phyloP scores from a whole-genome alignment of 2,113 vertebrate species.

The Felis catus region DNA sequence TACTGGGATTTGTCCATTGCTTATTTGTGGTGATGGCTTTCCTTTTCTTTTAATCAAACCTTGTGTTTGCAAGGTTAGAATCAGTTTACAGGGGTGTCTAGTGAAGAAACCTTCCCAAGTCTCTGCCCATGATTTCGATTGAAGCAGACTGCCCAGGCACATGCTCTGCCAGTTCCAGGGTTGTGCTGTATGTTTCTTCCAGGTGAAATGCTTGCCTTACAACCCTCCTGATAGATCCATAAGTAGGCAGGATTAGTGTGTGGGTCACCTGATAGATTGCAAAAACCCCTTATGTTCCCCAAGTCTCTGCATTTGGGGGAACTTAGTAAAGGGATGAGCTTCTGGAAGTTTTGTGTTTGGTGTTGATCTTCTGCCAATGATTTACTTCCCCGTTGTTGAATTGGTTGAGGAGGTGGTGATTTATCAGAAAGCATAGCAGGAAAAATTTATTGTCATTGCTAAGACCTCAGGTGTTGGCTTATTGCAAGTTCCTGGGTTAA shows the following conservation, averaged over 20 bases:
- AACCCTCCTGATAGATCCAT: not conserved
- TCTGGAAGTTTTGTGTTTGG: not conserved
- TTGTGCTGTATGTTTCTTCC: not conserved
- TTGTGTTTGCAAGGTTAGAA: not conserved
- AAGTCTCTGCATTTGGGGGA: not conserved
- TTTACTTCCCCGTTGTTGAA: slow-evolving; percentile 45
- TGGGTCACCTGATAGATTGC: not conserved
- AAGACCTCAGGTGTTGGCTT: not conserved
- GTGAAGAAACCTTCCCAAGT: not conserved
- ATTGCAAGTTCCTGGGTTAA: slow-evolving; percentile 16
- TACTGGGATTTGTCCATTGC: not conserved
- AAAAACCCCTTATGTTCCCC: not conserved
- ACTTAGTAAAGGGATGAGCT: slow-evolving; percentile 52
- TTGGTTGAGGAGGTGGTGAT: slow-evolving; percentile 16
- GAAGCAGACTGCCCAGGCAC: not conserved
- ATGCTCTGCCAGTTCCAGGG: not conserved
- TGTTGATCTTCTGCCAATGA: slow-evolving; percentile 46
- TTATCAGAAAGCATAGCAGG: slow-evolving; percentile 58
- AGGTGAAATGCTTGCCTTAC: not conserved
- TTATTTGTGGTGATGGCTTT: not conserved
- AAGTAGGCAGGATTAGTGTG: not conserved
- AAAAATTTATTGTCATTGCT: slow-evolving; percentile 45
- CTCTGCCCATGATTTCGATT: not conserved
- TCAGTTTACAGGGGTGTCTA: not conserved
- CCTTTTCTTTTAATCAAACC: not conserved